These are phyloP conservation scores for Polietes domitor DNA, from an alignment of 2,888 invertebrate species.

Conservation along the genomic window DNA sequence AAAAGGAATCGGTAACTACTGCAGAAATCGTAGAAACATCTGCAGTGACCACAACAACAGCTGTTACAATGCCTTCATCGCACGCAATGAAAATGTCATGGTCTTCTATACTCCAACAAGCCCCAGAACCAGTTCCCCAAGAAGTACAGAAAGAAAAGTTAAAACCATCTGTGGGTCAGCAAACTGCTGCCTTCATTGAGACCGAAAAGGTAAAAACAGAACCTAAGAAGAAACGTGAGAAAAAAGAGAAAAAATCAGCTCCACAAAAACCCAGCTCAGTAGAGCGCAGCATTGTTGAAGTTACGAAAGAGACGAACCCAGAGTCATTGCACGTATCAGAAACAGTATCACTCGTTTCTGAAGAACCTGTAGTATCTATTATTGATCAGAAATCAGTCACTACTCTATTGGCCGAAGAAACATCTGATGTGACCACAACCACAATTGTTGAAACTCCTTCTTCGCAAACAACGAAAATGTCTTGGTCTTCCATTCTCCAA, in stretches of 20 bases:
- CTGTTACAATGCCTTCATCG: background rate
- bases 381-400: no score
- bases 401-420: no score
- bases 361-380: background rate
- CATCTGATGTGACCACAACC: background rate
- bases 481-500: slow-evolving; percentile 59
- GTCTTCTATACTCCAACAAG: slow-evolving; percentile 34
- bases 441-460: background rate
- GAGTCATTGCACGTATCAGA: background rate
- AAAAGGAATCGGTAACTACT: background rate
- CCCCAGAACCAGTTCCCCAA: slow-evolving; percentile 10
- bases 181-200: slow-evolving; percentile 16
- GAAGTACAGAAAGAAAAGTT: background rate
- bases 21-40: background rate
- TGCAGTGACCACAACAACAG: background rate
- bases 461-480: slow-evolving; percentile 9
- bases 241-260: slow-evolving; percentile 33
- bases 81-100: background rate
- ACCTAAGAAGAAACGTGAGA: slow-evolving; percentile 43
- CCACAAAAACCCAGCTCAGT: background rate
- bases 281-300: background rate
- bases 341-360: background rate
- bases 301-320: background rate
- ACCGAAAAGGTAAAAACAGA: slow-evolving; percentile 21
- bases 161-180: background rate